These are phyloP conservation scores for Phyllotreta cruciferae DNA, from an alignment of 2,888 invertebrate species.

Conservation along the genomic window DNA sequence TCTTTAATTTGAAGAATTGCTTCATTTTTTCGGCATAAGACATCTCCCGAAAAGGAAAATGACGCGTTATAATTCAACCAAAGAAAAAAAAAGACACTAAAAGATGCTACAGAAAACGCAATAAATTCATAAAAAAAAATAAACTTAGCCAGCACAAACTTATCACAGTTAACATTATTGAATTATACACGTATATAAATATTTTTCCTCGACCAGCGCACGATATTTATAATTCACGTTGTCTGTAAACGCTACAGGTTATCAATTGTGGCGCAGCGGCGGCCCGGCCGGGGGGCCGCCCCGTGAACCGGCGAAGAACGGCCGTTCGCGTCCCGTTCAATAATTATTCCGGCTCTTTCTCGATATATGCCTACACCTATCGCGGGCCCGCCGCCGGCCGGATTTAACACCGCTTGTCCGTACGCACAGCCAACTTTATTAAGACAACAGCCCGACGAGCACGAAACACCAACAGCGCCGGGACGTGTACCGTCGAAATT, in stretches of 20 bases:
- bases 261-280: conserved; percentile 56
- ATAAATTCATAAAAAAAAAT: too few relatives aligned
- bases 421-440: conserved; percentile 40
- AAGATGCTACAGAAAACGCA: too few relatives aligned
- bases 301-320: conserved; percentile 54
- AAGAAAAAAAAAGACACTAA: too few relatives aligned
- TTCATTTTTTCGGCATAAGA: too few relatives aligned
- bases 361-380: too few relatives aligned
- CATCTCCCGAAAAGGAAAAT: too few relatives aligned
- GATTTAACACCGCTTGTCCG: conserved; percentile 49
- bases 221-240: conserved; percentile 45
- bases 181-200: background rate
- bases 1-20: too few relatives aligned
- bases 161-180: too few relatives aligned
- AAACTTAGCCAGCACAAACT: too few relatives aligned
- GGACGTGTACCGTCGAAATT: background rate
- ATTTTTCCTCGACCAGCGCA: conserved; percentile 15
- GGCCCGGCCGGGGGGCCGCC: conserved; percentile 53
- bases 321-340: conserved; percentile 55
- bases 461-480: background rate
- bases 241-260: conserved; percentile 57
- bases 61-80: too few relatives aligned
- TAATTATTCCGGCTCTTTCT: conserved; percentile 57
- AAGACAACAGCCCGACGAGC: conserved; percentile 28
- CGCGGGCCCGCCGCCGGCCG: too few relatives aligned